Evolutionary conservation across 2,888 invertebrate genomes (phyloP).

Genomic region (Calliopum simillimum): DNA sequence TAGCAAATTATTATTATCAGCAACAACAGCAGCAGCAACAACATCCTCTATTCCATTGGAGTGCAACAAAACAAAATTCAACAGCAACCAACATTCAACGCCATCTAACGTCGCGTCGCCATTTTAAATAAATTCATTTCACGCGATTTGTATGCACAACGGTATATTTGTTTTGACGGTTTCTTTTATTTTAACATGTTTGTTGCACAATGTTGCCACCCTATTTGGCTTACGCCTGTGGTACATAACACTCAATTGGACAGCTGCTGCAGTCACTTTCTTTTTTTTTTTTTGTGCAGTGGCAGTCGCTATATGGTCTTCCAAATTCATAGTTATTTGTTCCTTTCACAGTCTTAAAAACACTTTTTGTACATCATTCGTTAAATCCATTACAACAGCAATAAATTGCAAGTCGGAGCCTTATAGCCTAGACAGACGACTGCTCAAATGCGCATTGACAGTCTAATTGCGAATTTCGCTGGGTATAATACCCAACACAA

Average conservation of each 20-base stretch:
- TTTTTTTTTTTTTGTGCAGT: neutral
- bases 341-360: neutral
- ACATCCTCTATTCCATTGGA: neutral
- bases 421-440: too few relatives aligned
- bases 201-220: neutral
- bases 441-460: too few relatives aligned
- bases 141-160: conserved; percentile 25
- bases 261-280: neutral
- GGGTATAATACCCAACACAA: too few relatives aligned
- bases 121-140: conserved; percentile 30
- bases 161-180: conserved; percentile 3
- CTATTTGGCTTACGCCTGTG: neutral
- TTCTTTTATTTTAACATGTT: neutral
- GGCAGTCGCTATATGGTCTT: neutral
- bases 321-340: conserved; percentile 18
- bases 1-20: conserved; percentile 18
- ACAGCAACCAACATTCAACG: neutral
- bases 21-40: conserved; percentile 22
- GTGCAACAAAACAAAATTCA: neutral
- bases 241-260: neutral
- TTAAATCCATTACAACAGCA: too few relatives aligned
- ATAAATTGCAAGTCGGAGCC: too few relatives aligned
- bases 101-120: neutral
- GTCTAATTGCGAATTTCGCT: too few relatives aligned
- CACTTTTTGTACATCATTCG: neutral